Evolutionary conservation across 2,888 invertebrate species (phyloP), one percentile per base, ranked within the genome.

Genomic region (Platycheirus rosarum): DNA sequence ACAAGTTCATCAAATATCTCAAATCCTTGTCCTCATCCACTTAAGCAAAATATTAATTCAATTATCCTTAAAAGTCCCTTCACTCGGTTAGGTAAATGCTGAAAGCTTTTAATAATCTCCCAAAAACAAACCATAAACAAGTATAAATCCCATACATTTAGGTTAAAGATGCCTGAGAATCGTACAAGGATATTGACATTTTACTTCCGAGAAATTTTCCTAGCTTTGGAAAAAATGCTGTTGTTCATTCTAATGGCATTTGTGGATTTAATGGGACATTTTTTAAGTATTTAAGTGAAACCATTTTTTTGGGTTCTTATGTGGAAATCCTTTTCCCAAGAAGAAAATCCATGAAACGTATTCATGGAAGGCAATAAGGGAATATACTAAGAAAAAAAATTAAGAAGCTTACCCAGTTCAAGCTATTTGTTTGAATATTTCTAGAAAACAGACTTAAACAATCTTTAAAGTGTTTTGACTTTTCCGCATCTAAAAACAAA

Each of bases 41-140:
- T n/a, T n/a, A n/a, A n/a, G n/a, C n/a, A n/a, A n/a, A 55, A 40
- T 55, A 55, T 37, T 55, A 13, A 20, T 55, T 55, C 20, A 55
- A 55, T 55, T 55, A 37, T 55, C 35, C 9, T 55, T 35, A 13
- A 55, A 13, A 55, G 37, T 13, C 55, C 35, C 20, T 55, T 55
- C 14, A 40, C 18, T 23, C 55, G 20, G 20, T 55, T 20, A 55
- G 9, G 20, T 23, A 55, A 55, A 55, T 55, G 20, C 20, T 37
- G 20, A 37, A 37, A 23, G 37, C 55, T 13, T 23, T 55, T 23
- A 55, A 37, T 55, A 55, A 55, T 55, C 37, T 37, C 23, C 37
- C n/a, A 20, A n/a, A 20, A 37, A n/a, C n/a, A 1, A 7, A 35
- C 6, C n/a, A 11, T 18, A 20, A 51, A n/a, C n/a, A n/a, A 51